Percentiles rank a stretch among this genome's conserved stretches.
Evolutionary conservation across 2,888 invertebrate genomes (phyloP).

Genomic region (Cancer borealis): DNA sequence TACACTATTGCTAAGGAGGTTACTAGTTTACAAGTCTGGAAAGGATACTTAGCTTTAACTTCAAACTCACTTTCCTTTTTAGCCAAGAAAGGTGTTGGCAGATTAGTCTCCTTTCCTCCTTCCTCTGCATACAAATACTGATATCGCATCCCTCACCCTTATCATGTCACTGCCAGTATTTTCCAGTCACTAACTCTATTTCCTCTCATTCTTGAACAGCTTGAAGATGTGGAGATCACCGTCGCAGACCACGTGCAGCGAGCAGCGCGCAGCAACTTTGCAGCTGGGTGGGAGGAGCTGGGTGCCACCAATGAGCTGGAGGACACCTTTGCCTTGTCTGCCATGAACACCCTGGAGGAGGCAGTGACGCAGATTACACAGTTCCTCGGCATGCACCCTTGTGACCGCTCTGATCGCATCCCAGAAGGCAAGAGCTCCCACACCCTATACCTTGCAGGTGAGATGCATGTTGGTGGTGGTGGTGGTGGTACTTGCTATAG

Average conservation of each 20-base stretch:
- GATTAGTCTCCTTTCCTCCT: too few species aligned
- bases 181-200: too few species aligned
- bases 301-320: conserved; percentile 86
- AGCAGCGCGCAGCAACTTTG: conserved; percentile 85
- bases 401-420: conserved; percentile 91
- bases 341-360: conserved; percentile 88
- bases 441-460: conserved; percentile 89
- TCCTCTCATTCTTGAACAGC: conserved; percentile 79
- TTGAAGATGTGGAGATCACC: conserved; percentile 94
- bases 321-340: conserved; percentile 94
- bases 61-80: too few species aligned
- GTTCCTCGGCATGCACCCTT: conserved; percentile 91
- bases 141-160: background rate
- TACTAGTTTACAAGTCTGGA: too few species aligned
- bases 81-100: too few species aligned
- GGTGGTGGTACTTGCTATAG: background rate
- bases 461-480: background rate
- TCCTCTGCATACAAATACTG: too few species aligned
- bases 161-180: background rate
- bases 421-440: conserved; percentile 91
- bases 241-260: conserved; percentile 92
- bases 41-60: too few species aligned
- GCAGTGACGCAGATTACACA: conserved; percentile 91
- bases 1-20: too few species aligned
- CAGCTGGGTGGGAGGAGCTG: conserved; percentile 85